A percentile compares a stretch with the other conserved stretches of the same genome.
Conservation (phyloP, 2,888 invertebrate genomes). For the Meghimatium bilineatum region DNA sequence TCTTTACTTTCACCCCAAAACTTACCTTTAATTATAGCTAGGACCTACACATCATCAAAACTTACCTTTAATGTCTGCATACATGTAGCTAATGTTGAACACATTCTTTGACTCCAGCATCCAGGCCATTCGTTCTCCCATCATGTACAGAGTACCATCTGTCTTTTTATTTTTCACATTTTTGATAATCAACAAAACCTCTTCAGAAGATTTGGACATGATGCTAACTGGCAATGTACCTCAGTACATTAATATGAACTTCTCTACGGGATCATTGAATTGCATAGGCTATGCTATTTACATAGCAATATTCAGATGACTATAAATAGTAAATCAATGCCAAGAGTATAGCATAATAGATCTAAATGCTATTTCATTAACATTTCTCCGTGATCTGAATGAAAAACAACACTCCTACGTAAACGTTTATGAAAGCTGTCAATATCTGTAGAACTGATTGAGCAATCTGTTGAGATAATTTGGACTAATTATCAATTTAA, state of each 20-base stretch:
- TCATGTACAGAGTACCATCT: conserved; percentile 95
- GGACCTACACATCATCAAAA: too few species aligned
- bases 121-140: conserved; percentile 97
- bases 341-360: background rate
- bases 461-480: too few species aligned
- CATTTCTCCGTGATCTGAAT: background rate
- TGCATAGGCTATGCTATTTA: background rate
- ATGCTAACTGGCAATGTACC: background rate
- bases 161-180: conserved; percentile 96
- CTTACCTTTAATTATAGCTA: too few species aligned
- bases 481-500: too few species aligned
- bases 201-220: conserved; percentile 81
- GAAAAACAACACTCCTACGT: background rate
- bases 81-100: conserved; percentile 93
- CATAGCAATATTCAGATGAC: background rate
- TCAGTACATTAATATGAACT: background rate
- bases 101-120: conserved; percentile 93
- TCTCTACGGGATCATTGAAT: background rate
- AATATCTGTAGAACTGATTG: too few species aligned
- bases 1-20: too few species aligned
- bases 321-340: background rate
- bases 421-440: too few species aligned
- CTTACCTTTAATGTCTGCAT: conserved; percentile 96
- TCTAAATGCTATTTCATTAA: background rate
- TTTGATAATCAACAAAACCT: conserved; percentile 93